phyloP scores from a whole-genome alignment of 2,888 invertebrate genomes.

The Brenthis daphne region DNA sequence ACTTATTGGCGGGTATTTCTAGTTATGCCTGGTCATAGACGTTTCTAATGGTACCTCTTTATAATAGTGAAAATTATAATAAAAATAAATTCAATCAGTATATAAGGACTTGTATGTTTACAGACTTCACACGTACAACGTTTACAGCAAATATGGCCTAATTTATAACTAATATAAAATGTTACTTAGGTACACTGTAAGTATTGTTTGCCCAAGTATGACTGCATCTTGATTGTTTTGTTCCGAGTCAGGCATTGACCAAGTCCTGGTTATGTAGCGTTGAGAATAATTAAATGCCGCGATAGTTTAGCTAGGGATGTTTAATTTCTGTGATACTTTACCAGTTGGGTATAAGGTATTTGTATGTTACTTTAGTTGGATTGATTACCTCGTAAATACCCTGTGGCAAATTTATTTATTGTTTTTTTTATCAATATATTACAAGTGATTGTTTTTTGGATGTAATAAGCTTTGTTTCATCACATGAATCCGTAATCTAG shows the following conservation, averaged over 20 bases:
- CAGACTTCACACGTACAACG: not conserved
- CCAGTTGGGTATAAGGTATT: slow-evolving; percentile 78
- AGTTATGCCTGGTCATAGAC: slow-evolving; percentile 37
- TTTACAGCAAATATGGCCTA: slow-evolving; percentile 47
- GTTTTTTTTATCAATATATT: slow-evolving; percentile 21
- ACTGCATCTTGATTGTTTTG: slow-evolving; percentile 13
- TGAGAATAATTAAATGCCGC: slow-evolving; percentile 61
- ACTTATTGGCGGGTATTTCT: slow-evolving; percentile 29
- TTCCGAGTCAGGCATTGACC: slow-evolving; percentile 53
- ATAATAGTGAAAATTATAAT: slow-evolving; percentile 3
- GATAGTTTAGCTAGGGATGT: slow-evolving; percentile 78
- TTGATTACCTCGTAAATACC: slow-evolving; percentile 39
- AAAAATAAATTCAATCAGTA: not conserved
- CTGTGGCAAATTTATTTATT: slow-evolving; percentile 39
- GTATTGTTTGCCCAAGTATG: slow-evolving; percentile 51
- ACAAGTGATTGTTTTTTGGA: not conserved
- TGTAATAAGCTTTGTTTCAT: slow-evolving; percentile 8
- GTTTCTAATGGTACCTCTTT: slow-evolving; percentile 36
- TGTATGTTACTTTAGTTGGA: slow-evolving; percentile 59
- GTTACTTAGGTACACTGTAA: slow-evolving; percentile 50
- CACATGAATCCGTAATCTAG: slow-evolving; percentile 31
- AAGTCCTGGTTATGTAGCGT: slow-evolving; percentile 63
- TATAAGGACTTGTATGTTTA: not conserved
- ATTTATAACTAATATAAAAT: slow-evolving; percentile 43
- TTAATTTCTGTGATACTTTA: slow-evolving; percentile 82